Base-by-base conservation (phyloP, 2,888 invertebrate species). In the Ennomos fuscantarius region DNA sequence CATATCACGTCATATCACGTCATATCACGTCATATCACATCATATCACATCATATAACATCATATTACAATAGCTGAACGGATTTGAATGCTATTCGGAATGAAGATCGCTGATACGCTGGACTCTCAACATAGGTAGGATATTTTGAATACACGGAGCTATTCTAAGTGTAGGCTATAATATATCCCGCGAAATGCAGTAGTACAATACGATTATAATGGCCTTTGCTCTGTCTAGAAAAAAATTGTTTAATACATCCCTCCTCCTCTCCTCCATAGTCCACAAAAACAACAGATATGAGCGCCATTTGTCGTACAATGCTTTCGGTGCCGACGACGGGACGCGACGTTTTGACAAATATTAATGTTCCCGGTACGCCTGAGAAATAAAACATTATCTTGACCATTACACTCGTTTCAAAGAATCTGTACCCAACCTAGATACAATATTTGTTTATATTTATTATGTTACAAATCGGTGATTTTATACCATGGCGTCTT, bases 331-430 rank as follows among this genome's bases (percentile, higher is more conserved):
- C 69, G 72, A 62, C 65, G 72, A 24, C 24, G 24, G 24, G 24
- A 24, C 24, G 24, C 24, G 24, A 73, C 76, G 62, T 74, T 79
- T 79, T 78, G 81, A 81, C 78, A 76, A 76, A 74, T 81, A 81
- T 79, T 78, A 81, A 81, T 81, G 81, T 74, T 58, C 62, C 59
- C 52, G 48, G 68, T 64, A 66, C 66, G 67, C 66, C 68, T 49
- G 65, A 74, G 58, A 70, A 68, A 73, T 69, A 65, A 41, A 50
- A 55, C 55, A 79, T 78, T 77, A 79, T 74, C 73, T 74, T 75
- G 75, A 75, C 74, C 77, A 76, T 79, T 78, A 78, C 76, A 71
- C 74, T 65, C 70, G 62, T 64, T 73, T 69, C 68, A 64, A 5
- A 24, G 42, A 42, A 51, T 40, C 37, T 37, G 10, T 46, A 48